Percentiles rank a stretch among this genome's conserved stretches.
phyloP scores from a whole-genome alignment of 2,113 vertebrate species.

The Melanerpes aurifrons region DNA sequence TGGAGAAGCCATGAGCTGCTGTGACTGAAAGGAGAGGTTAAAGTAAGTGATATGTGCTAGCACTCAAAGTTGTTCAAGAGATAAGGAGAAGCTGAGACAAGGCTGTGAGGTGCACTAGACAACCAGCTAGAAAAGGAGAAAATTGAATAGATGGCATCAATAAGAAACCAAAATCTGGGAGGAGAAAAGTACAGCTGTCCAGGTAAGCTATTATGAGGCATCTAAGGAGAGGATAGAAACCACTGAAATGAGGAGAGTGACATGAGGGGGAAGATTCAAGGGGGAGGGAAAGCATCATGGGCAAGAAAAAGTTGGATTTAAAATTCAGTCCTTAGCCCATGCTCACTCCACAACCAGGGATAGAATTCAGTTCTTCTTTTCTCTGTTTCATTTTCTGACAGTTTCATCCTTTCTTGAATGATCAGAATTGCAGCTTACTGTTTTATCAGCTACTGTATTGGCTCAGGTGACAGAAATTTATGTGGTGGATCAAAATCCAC shows the following conservation, averaged over 20 bases:
- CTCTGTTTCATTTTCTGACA: neutral
- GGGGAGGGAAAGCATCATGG: neutral
- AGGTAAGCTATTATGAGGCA: neutral
- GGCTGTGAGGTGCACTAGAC: neutral
- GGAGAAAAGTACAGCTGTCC: neutral
- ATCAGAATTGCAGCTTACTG: neutral
- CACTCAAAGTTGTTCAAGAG: neutral
- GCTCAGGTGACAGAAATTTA: neutral
- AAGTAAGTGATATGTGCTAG: neutral
- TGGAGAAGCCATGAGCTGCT: neutral
- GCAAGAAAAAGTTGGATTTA: neutral
- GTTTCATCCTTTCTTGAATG: neutral
- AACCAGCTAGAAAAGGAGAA: neutral
- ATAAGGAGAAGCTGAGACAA: neutral
- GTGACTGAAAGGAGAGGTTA: neutral
- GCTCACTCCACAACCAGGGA: neutral
- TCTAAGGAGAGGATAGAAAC: neutral
- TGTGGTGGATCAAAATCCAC: neutral
- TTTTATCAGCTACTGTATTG: neutral
- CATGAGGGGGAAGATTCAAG: accelerated
- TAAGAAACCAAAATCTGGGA: neutral
- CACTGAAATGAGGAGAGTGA: neutral
- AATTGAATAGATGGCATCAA: neutral
- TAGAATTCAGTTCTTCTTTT: neutral
- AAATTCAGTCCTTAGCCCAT: neutral